Evolutionary conservation across 2,797 vertebrate species (phyloP), one percentile per base, ranked within the genome.

Genomic region (Notamacropus eugenii): DNA sequence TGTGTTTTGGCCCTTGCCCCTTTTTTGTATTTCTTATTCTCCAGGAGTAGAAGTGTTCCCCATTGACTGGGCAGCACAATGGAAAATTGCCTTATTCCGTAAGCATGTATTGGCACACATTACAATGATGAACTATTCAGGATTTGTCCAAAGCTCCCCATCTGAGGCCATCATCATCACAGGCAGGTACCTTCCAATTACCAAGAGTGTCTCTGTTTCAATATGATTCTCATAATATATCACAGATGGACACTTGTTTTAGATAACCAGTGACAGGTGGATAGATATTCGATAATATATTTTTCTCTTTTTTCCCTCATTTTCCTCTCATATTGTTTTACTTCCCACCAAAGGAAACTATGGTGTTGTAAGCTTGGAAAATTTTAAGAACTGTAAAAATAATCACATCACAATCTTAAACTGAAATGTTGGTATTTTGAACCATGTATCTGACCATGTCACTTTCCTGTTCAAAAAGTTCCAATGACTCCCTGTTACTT

Each of bases 151-250:
- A 96, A 96, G 96, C 96, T 96, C 96, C 93, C 74, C 11, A 0
- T 96, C 93, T 96, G 58, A 96, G 97, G 95, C 93, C 92, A 92
- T 95, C 97, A 93, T 91, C 96, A 97, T 95, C 96, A 97, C 95
- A 96, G 95, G 93, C 96, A 96, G 95, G 93, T 96, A 96, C 96
- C 96, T 97, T 97, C 96, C 96, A 98, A 97, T 98, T 97, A 97
- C 94, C 0, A 10, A 92, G 27, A 54, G 92, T 90, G 40, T 50
- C 4, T 8, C 58, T 40, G 90, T 57, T 96, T 96, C 92, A 91
- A 8, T 94, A 52, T 94, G 94, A 59, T 95, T 93, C 10, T 27
- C 94, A 27, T 94, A 93, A 95, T 95, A 91, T 95, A 50, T 96
- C 56, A 87, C 50, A 96, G 92, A 95, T 92, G 97, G 97, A 96